Evolutionary conservation across 2,888 invertebrate species (phyloP), one percentile per base, ranked within the genome.

Genomic region (Operophtera brumata): DNA sequence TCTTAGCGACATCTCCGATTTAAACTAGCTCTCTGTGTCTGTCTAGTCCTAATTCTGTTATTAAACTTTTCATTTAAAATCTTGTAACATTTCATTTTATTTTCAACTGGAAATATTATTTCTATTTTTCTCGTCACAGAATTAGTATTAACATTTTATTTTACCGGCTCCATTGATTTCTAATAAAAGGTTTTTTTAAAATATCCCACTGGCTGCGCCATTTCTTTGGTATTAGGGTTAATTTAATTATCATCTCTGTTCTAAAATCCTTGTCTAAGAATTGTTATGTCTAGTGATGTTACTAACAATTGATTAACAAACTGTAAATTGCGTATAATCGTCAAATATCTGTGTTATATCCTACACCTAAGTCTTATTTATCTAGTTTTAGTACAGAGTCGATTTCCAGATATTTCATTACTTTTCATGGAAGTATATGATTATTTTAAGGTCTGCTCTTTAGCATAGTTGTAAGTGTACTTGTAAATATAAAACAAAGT

Each of bases 401-500:
- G 44, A 12, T 47, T 47, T 46, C 48, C n/a, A 40, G 26, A 37
- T 46, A 47, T 34, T 32, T 39, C 30, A 30, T 14, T 10, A 52
- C 3, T 39, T 32, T 14, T 48, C 37, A 25, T 11, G 1, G 12
- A 25, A 42, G 10, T 20, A 43, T 39, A 34, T 45, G 8, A 32
- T 14, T 14, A 30, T 11, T 30, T n/a, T 40, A 34, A 26, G 13
- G 45, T 13, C 11, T 25, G 14, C 11, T 42, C 13, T 32, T 45
- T 34, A 34, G 53, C 20, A 4, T 20, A 44, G 32, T 30, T 4
- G n/a, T 59, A 56, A 58, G 52, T n/a, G n/a, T 42, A 53, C 34
- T 69, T 83, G 79, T 81, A 78, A 64, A 82, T 78, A 77, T 72
- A 65, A 66, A 53, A 66, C 28, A 39, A 43, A 81, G 82, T 83